Evolutionary conservation across 2,113 vertebrate genomes (phyloP).

Genomic region (Porphyrio hochstetteri): DNA sequence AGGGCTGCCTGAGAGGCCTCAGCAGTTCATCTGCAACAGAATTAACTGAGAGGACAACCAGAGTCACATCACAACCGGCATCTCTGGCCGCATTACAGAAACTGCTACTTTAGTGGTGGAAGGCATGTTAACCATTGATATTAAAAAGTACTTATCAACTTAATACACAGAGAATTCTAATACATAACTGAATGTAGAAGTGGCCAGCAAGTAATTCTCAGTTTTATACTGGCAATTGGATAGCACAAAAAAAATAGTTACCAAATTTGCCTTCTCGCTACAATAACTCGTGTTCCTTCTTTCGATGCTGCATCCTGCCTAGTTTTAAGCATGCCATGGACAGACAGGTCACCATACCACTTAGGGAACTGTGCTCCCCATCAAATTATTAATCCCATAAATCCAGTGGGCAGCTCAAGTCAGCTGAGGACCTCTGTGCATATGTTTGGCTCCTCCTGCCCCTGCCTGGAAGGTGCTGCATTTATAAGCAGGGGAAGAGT

Average conservation of each 20-base stretch:
- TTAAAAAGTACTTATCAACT: fast-evolving
- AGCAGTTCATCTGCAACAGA: neutral
- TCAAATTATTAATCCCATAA: neutral
- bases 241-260: neutral
- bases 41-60: neutral
- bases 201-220: neutral
- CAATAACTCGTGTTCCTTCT: neutral
- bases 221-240: neutral
- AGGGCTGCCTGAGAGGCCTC: neutral
- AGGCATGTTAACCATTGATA: neutral
- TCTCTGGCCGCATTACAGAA: neutral
- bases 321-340: neutral
- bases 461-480: neutral
- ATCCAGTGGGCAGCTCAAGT: neutral
- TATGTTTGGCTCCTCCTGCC: neutral
- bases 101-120: neutral
- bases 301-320: neutral
- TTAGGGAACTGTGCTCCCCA: neutral
- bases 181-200: neutral
- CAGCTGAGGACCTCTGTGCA: fast-evolving
- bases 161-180: neutral
- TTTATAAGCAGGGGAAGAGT: neutral
- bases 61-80: fast-evolving
- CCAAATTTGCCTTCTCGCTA: neutral
- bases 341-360: neutral